phyloP scores from a whole-genome alignment of 2,797 vertebrate genomes.

The Xerus rutilus region DNA sequence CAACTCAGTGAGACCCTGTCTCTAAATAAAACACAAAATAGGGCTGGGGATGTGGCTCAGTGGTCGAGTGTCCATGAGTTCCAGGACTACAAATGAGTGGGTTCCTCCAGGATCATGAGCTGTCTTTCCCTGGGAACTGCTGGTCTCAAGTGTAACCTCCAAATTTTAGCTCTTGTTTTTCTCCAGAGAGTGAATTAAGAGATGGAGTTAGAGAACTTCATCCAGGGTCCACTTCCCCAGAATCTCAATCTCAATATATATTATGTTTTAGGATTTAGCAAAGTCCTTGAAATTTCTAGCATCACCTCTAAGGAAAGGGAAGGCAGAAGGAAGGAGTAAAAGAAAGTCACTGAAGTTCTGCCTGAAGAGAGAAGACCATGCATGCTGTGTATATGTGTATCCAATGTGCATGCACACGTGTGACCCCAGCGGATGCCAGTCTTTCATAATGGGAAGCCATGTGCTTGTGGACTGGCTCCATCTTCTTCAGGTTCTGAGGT shows the following conservation, averaged over 20 bases:
- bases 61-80: background rate
- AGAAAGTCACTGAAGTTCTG: background rate
- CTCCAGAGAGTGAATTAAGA: background rate
- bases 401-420: background rate
- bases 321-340: background rate
- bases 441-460: background rate
- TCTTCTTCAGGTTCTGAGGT: background rate
- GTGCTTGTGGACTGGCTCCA: background rate
- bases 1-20: no score
- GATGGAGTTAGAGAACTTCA: background rate
- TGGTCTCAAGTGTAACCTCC: background rate
- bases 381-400: background rate
- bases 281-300: background rate
- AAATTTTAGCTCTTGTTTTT: background rate
- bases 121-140: background rate
- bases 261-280: background rate
- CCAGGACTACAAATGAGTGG: background rate
- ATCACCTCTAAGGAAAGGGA: background rate
- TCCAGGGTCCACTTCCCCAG: background rate
- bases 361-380: background rate
- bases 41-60: no score
- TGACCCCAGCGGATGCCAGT: background rate
- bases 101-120: background rate
- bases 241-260: background rate
- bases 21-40: no score